Base-by-base conservation (phyloP, 2,797 vertebrate species). In the Mormyrus proboscirostris region DNA sequence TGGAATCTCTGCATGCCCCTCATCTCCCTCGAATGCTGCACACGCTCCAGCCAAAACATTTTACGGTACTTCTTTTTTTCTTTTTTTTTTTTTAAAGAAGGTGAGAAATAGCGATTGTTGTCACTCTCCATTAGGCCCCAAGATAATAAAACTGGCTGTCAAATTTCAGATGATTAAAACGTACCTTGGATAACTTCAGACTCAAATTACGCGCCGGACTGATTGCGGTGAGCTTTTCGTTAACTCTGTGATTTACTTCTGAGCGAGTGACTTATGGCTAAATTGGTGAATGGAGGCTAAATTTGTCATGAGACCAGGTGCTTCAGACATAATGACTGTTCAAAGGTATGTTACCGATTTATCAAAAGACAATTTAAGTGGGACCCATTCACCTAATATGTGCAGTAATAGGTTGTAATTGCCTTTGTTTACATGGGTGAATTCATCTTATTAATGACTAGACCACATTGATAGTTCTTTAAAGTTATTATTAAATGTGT, bases 351-450 rank as follows among this genome's bases (percentile, higher is more conserved):
- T 83, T 83, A 92, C 93, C 92, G 93, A 95, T 95, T 93, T 92
- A 91, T 86, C 89, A 79, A 86, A 92, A 92, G 90, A 59, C 8
- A 91, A 88, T 93, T 91, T 95, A 96, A 96, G 95, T 95, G 95
- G 92, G 92, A 92, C 92, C 94, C 94, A 94, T 94, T 95, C 93
- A 90, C 91, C 93, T 93, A 90, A 95, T 95, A 94, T 93, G 93
- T 94, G 94, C 92, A 93, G 93, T 95, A 96, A 95, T 95, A 94
- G 95, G 93, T 89, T 88, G 93, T 96, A 95, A 96, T 96, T 95
- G 95, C 95, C 95, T 95, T 93, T 94, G 94, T 93, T 93, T 94
- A 94, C 95, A 93, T 94, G 94, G 90, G 94, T 95, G 95, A 95
- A 93, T 92, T 91, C 92, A 95, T 96, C 93, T 94, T 88, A 90